Conservation (phyloP, 2,797 vertebrate genomes). For the Cheirogaleus major region DNA sequence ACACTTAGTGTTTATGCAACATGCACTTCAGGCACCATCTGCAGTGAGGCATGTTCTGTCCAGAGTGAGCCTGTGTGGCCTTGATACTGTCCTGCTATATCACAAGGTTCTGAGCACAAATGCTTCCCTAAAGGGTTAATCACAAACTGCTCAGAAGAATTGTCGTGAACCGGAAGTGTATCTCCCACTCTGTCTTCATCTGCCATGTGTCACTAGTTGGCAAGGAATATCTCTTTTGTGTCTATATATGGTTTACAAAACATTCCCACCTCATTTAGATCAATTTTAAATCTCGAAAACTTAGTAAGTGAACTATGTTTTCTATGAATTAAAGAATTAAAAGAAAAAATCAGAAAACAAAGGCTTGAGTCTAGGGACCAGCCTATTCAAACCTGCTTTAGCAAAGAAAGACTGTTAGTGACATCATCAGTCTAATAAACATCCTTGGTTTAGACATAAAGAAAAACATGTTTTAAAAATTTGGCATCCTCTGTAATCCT, state of each 20-base stretch:
- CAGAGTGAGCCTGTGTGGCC: neutral
- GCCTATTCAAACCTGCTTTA: neutral
- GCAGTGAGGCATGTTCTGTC: neutral
- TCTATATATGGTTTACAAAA: constrained; percentile 67
- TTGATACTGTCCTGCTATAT: neutral
- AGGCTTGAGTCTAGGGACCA: neutral
- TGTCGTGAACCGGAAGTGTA: constrained; percentile 89
- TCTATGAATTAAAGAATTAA: constrained; percentile 31
- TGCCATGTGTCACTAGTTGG: constrained; percentile 89
- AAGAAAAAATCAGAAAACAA: constrained; percentile 36
- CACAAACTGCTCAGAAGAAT: constrained; percentile 77
- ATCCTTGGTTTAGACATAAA: neutral
- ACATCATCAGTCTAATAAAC: neutral
- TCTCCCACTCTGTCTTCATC: constrained; percentile 87
- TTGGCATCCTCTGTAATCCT: neutral
- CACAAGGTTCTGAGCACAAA: neutral
- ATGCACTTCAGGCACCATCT: neutral
- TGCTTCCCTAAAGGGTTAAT: constrained; percentile 56
- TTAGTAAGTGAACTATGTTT: constrained; percentile 44
- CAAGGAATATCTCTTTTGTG: constrained; percentile 88
- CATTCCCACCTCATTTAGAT: constrained; percentile 62
- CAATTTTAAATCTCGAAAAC: constrained; percentile 57
- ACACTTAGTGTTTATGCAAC: neutral
- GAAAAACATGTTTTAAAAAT: constrained; percentile 35
- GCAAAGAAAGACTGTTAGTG: constrained; percentile 10